Conservation (phyloP, 2,797 vertebrate species). For the Sebastes hubbsi region DNA sequence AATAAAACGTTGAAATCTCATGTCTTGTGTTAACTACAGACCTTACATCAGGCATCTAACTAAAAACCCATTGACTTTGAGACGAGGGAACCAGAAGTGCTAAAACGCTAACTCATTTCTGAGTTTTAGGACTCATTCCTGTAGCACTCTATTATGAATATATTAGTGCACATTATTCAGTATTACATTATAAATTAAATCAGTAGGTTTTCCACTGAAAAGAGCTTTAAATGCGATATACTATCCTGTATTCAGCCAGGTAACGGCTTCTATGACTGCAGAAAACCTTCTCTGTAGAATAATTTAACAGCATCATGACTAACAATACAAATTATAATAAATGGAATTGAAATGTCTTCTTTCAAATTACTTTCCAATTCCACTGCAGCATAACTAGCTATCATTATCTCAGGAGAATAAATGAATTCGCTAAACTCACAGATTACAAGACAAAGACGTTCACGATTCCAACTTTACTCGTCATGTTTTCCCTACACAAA, state of each 20-base stretch:
- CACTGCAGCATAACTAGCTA: not conserved
- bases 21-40: no score
- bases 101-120: no score
- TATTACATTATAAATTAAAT: not conserved
- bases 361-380: not conserved
- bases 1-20: no score
- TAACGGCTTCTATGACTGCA: not conserved
- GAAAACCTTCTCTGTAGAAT: not conserved
- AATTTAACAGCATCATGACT: not conserved
- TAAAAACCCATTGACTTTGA: no score
- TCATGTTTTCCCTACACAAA: not conserved
- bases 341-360: not conserved
- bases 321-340: not conserved
- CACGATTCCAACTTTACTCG: not conserved
- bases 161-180: not conserved
- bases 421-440: not conserved
- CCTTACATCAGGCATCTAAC: no score
- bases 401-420: not conserved
- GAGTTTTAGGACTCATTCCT: no score
- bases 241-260: not conserved
- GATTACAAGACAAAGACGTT: not conserved
- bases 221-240: not conserved
- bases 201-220: not conserved
- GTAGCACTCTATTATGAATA: no score
- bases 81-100: no score